phyloP scores from a whole-genome alignment of 2,113 vertebrate genomes.

The Tachysurus fulvidraco region DNA sequence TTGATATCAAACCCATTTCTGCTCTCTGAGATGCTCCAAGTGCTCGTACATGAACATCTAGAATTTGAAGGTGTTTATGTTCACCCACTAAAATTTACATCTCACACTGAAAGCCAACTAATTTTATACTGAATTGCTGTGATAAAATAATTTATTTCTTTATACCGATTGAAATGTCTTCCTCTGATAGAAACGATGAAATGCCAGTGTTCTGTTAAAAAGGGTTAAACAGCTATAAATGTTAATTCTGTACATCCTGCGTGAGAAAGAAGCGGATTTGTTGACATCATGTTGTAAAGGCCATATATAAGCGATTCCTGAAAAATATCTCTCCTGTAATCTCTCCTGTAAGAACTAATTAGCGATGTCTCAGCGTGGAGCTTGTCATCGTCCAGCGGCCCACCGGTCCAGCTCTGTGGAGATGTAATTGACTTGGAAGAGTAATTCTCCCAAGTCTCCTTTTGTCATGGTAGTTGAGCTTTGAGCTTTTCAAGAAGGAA shows the following conservation, averaged over 20 bases:
- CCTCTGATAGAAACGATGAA: too few species aligned
- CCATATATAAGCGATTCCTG: not conserved
- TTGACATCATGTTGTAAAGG: not conserved
- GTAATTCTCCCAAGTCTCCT: constrained; percentile 11
- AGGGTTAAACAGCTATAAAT: not conserved
- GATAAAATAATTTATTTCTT: too few species aligned
- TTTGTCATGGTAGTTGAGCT: not conserved
- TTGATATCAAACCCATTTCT: too few species aligned
- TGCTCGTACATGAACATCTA: too few species aligned
- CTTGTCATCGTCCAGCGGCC: constrained; percentile 3
- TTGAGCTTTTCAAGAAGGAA: constrained; percentile 13
- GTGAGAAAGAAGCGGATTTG: not conserved
- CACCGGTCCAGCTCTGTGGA: constrained; percentile 15
- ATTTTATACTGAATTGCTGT: too few species aligned
- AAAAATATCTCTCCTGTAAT: constrained; percentile 10
- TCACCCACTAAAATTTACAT: too few species aligned
- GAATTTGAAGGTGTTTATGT: too few species aligned
- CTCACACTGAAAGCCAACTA: too few species aligned
- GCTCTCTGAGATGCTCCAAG: too few species aligned
- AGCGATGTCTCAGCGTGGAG: constrained; percentile 23
- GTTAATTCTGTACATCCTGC: not conserved
- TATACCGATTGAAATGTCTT: too few species aligned
- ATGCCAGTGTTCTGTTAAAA: too few species aligned
- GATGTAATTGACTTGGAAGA: constrained; percentile 14
- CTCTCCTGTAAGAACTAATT: constrained; percentile 1